Base-by-base conservation (phyloP, 2,797 vertebrate genomes). In the Numenius phaeopus region DNA sequence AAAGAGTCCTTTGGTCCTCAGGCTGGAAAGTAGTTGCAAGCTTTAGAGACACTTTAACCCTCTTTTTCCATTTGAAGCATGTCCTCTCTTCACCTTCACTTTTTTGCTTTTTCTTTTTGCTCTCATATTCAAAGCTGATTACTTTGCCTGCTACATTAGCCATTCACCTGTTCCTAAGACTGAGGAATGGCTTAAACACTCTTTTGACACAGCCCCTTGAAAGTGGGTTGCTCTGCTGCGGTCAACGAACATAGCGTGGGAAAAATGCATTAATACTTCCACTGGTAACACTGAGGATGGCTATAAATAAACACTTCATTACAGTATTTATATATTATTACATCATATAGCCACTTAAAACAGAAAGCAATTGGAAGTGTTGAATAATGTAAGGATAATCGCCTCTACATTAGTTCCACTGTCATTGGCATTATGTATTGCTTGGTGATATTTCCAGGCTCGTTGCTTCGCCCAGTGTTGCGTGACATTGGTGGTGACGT, bases 271-370 rank as follows among this genome's bases (percentile, higher is more conserved):
- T 97, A 95, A 97, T 95, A 94, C 95, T 96, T 96, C 44, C 91
- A 86, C 78, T n/a, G 26, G 86, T 81, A 92, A 71, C 64, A 21
- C 71, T 34, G 47, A 94, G 58, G 76, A 62, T 44, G 52, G 66
- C 89, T 97, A 97, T 97, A 97, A 97, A 97, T 97, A 97, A 93
- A 86, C 71, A 54, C 76, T 89, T 88, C 96, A 93, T 95, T 97
- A 96, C 94, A 96, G 95, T 97, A 98, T 97, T 98, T 95, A 98
- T 97, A 78, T 94, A 97, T 97, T 95, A 97, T 97, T 97, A 96
- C 97, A 96, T 97, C 97, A 97, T 96, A 80, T 92, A 92, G 85
- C 93, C 97, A 96, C 95, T 97, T 97, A 97, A 84, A 94, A 71
- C 88, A 82, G 77, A 88, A 83, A 96, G 93, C 79, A 93, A 97